Evolutionary conservation across 92 coral and sea anemone species (phyloP), one percentile per base, ranked within the genome.

Genomic region (Heteractis magnifica): DNA sequence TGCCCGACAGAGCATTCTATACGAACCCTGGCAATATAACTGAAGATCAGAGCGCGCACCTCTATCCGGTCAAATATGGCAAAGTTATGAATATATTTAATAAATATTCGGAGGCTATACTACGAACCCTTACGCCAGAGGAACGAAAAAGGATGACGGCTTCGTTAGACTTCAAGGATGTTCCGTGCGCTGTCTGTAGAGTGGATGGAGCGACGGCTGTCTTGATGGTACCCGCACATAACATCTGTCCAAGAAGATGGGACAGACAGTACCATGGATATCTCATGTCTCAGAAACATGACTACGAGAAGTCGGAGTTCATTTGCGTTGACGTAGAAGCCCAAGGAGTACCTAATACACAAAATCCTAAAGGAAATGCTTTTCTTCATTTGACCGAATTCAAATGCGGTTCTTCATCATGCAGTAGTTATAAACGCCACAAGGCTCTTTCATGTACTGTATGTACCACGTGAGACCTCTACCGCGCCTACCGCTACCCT

Each of bases 301-400:
- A 85, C 58, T 71, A 50, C 44, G 88, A 86, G 19, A 88, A 89
- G 51, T 84, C 97, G 23, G 88, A 93, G 73, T 92, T 86, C 53
- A 85, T 93, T 26, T 93, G 98, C 64, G 95, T 93, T 0, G 88
- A 79, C 49, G 92, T 86, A 6, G 94, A 91, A 74, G 92, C 94
- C 14, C 74, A 83, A 14, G 90, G 91, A 16, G 79, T 87, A 53
- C 87, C 90, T 20, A 85, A 78, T 58, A 77, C 88, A 8, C 55
- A 48, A 15, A 78, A 58, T 34, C 62, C 51, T 9, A 53, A 77
- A 20, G 78, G 77, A 9, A 71, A 79, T 23, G 70, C 88, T 8
- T 78, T 77, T 51, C 83, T 85, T 14, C 88, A 85, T 71, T 71
- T 85, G 79, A 60, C 88, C 4, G 88, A 85, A 65, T 85, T 16